A percentile compares a stretch with the other conserved stretches of the same genome.
These are phyloP conservation scores for Oreochromis tanganicae DNA, from an alignment of 2,113 vertebrate genomes.

Conservation along the genomic window DNA sequence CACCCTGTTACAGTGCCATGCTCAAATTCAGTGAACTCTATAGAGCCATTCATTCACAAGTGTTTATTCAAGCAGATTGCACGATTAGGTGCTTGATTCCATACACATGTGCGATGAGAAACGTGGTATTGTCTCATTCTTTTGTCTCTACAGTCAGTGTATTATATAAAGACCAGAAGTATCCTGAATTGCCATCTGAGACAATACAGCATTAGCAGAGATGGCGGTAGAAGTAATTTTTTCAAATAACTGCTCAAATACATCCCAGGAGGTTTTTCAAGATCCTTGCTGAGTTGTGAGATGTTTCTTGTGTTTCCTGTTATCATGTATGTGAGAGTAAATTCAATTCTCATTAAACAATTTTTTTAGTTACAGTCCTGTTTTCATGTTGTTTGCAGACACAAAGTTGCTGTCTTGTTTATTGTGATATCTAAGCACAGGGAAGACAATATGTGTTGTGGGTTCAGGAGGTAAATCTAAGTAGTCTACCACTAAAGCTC, in stretches of 20 bases:
- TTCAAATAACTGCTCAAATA: too few relatives aligned
- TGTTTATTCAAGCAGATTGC: neutral
- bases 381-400: neutral
- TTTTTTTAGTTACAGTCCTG: neutral
- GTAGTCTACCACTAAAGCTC: neutral
- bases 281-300: neutral
- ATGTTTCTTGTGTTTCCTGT: neutral
- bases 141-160: too few relatives aligned
- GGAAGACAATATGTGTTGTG: neutral
- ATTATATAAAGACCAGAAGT: neutral
- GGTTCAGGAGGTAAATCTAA: constrained; percentile 11
- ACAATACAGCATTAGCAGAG: neutral
- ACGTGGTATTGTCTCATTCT: too few relatives aligned
- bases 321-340: neutral
- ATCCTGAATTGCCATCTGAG: neutral
- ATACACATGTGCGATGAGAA: neutral
- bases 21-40: neutral
- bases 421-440: neutral
- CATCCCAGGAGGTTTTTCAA: too few relatives aligned
- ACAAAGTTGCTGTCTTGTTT: neutral
- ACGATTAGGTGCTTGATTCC: neutral
- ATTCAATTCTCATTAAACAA: neutral
- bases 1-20: neutral
- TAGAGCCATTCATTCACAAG: neutral
- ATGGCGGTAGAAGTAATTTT: neutral